Base-by-base conservation (phyloP, 1,140 invertebrate genomes). In the Drosophila rhopaloa region DNA sequence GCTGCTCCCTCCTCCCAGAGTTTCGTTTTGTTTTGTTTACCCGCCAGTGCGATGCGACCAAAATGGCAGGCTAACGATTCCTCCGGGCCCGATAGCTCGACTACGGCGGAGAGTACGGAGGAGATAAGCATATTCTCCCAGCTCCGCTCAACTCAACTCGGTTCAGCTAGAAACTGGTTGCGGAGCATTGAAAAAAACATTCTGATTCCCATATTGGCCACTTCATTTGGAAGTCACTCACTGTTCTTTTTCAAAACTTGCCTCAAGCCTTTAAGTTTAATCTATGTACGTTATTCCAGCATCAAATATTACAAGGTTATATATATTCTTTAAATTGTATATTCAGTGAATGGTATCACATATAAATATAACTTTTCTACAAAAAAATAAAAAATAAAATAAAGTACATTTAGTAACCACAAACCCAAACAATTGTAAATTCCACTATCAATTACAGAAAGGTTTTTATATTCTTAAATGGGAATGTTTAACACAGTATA, bases 51-150 rank as follows among this genome's bases (percentile, higher is more conserved):
- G 68, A 77, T 88, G 76, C 72, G 66, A 81, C 83, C 76, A 76
- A 88, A 88, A 83, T 81, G 74, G 73, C 71, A 81, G 70, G 77
- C 84, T 89, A 89, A 89, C 84, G 85, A 90, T 84, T 89, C 84
- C 84, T 89, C 58, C 27, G 77, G 84, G 84, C 62, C 66, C 83
- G 83, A 89, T 88, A 76, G 61, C 61, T 81, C 37, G 37, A 53
- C 19, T 43, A 27, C 43, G 54, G 59, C 47, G 61, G 54, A 62
- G 57, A 66, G 60, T 16, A 53, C 11, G 59, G 54, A 37, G 38
- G 37, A 82, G 82, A 86, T 86, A 86, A 86, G 82, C 61, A 65
- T 47, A 41, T 58, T 44, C 66, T 62, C 51, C 53, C 8, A 47
- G 32, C 47, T 65, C 46, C 60, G 57, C 47, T 60, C 16, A 56